Evolutionary conservation across 2,113 vertebrate genomes (phyloP), one percentile per base, ranked within the genome.

Genomic region (Naja naja): DNA sequence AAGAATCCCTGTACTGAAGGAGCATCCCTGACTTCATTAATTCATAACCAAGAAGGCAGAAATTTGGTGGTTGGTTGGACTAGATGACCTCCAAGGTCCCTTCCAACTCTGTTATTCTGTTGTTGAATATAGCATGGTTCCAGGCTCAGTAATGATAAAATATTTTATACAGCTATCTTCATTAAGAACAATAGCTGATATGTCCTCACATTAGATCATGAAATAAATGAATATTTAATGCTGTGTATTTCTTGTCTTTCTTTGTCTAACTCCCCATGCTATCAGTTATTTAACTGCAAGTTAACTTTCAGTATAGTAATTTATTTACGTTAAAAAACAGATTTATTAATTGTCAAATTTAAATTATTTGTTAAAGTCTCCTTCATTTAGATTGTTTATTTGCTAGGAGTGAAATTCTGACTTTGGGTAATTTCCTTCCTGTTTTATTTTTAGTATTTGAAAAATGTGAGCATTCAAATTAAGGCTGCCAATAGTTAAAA

Each of bases 401-500:
- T 94, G 60, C 14, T 94, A 92, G 91, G 14, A 74, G 39, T 56
- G 3, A 18, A 54, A 93, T 94, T 55, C 0, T 52, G 69, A 12
- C 3, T 34, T 92, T 91, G 88, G 90, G 52, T 90, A 34, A 34
- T 90, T 93, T 93, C 74, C 92, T 93, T 93, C 92, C 92, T 93
- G 74, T 85, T 93, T 93, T 93, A 93, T 90, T 90, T 92, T 93
- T 93, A 93, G 74, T 93, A 90, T 90, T 90, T 93, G 89, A 93
- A 93, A 93, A 93, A 90, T 90, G 89, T 86, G 90, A 93, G 88
- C 88, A 93, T 93, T 93, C 39, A 93, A 52, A 81, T 64, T 53
- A 49, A 27, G 85, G 81, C 55, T 90, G 88, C 60, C 88, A 90
- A 43, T 54, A 30, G 55, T 55, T 93, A 90, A 56, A 90, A 47